Evolutionary conservation across 2,797 vertebrate species (phyloP).

Genomic region (Falco berigora): DNA sequence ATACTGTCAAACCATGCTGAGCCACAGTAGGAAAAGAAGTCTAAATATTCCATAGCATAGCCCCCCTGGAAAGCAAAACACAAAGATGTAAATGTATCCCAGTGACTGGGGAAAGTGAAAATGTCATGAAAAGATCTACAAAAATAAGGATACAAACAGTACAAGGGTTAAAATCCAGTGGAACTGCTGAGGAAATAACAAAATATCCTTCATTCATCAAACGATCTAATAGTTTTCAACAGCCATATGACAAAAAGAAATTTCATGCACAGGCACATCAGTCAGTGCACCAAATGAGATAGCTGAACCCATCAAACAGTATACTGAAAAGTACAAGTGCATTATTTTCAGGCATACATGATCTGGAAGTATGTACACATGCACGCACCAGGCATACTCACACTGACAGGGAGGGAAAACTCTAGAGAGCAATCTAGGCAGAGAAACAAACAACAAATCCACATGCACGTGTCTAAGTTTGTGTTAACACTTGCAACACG

Average conservation of each 20-base stretch:
- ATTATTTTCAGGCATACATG: not conserved
- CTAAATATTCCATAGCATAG: not conserved
- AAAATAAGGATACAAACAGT: not conserved
- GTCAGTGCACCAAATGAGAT: not conserved
- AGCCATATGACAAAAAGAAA: not conserved
- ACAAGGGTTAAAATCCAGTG: not conserved
- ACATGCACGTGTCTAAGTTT: not conserved
- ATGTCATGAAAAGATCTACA: not conserved
- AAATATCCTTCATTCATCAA: not conserved
- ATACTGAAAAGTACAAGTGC: not conserved
- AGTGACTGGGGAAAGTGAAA: not conserved
- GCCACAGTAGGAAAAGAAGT: not conserved
- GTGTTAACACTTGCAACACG: not conserved
- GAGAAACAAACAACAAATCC: conserved; percentile 24
- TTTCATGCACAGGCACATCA: conserved; percentile 3
- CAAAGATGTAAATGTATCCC: not conserved
- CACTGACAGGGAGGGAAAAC: not conserved
- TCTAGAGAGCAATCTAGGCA: conserved; percentile 25
- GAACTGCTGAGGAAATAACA: not conserved
- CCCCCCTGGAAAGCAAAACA: not conserved
- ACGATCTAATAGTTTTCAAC: not conserved
- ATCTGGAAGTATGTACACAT: not conserved
- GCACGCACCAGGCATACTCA: not conserved
- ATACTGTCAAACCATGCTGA: not conserved
- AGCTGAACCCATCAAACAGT: not conserved